Percentiles rank a stretch among this genome's conserved stretches.
Evolutionary conservation across 2,797 vertebrate genomes (phyloP).

Genomic region (Enteromius trimaculatus): DNA sequence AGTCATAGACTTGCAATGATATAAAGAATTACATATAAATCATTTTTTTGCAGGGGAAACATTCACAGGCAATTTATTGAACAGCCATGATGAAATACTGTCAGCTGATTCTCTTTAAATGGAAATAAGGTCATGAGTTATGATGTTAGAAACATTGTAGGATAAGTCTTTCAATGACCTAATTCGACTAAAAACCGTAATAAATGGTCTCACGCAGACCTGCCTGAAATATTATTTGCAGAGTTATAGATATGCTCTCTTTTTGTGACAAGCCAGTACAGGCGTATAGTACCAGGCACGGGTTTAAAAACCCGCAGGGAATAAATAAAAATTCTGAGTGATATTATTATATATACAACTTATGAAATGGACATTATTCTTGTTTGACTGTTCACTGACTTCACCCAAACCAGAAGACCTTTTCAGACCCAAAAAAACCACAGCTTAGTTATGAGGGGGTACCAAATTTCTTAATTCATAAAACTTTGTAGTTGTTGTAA

Average conservation of each 20-base stretch:
- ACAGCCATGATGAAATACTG: constrained; percentile 28
- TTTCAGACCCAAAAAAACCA: constrained; percentile 8
- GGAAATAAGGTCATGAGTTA: constrained; percentile 41
- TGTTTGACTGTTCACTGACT: constrained; percentile 1
- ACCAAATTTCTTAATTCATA: constrained; percentile 31
- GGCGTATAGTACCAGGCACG: neutral
- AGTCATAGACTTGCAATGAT: constrained; percentile 14
- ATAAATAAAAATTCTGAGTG: constrained; percentile 13
- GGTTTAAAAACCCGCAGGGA: constrained; percentile 12
- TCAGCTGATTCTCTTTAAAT: constrained; percentile 10
- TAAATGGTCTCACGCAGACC: constrained; percentile 10
- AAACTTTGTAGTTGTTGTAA: constrained; percentile 21
- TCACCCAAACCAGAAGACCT: constrained; percentile 18
- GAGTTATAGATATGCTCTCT: constrained; percentile 33
- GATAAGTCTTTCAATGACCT: constrained; percentile 15
- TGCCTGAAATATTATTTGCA: neutral
- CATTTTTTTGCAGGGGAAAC: neutral
- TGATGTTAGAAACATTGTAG: constrained; percentile 1
- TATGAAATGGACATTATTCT: constrained; percentile 22
- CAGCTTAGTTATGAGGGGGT: constrained; percentile 16
- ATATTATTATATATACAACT: constrained; percentile 19
- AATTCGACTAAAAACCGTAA: constrained; percentile 37
- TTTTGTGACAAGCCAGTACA: constrained; percentile 20
- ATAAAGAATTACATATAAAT: constrained; percentile 1
- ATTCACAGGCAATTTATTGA: constrained; percentile 35